Evolutionary conservation across 2,888 invertebrate species (phyloP).

Genomic region (Macrophya annulata): DNA sequence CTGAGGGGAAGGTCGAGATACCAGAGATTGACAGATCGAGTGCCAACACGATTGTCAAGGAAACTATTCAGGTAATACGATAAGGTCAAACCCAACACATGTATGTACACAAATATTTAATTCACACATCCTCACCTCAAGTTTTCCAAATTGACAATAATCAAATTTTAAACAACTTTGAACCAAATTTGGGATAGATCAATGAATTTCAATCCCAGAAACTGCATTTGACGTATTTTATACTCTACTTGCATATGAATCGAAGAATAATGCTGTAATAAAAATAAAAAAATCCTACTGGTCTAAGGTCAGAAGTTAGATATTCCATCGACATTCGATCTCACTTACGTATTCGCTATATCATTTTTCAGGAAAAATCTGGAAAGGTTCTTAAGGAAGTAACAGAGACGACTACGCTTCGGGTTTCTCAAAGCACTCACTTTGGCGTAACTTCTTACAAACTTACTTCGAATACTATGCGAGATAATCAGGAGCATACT

Average conservation of each 20-base stretch:
- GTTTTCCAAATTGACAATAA: not conserved
- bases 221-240: not conserved
- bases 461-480: conserved; percentile 80
- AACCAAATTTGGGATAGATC: not conserved
- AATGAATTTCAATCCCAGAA: not conserved
- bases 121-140: not conserved
- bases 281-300: not conserved
- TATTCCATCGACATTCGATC: conserved; percentile 28
- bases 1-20: conserved; percentile 55
- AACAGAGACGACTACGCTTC: conserved; percentile 81
- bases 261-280: not conserved
- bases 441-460: conserved; percentile 82
- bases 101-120: not conserved
- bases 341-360: conserved; percentile 1
- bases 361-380: conserved; percentile 71
- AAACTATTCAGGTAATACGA: conserved; percentile 61
- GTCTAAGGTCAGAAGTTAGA: not conserved
- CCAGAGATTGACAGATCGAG: conserved; percentile 59
- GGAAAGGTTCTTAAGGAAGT: conserved; percentile 81
- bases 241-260: not conserved
- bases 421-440: conserved; percentile 81
- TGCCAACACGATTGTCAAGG: conserved; percentile 62
- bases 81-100: conserved; percentile 17
- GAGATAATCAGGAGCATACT: conserved; percentile 73
- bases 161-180: not conserved